A percentile compares a stretch with the other conserved stretches of the same genome.
These are phyloP conservation scores for Jaculus jaculus DNA, from an alignment of 2,113 vertebrate species.

Conservation along the genomic window DNA sequence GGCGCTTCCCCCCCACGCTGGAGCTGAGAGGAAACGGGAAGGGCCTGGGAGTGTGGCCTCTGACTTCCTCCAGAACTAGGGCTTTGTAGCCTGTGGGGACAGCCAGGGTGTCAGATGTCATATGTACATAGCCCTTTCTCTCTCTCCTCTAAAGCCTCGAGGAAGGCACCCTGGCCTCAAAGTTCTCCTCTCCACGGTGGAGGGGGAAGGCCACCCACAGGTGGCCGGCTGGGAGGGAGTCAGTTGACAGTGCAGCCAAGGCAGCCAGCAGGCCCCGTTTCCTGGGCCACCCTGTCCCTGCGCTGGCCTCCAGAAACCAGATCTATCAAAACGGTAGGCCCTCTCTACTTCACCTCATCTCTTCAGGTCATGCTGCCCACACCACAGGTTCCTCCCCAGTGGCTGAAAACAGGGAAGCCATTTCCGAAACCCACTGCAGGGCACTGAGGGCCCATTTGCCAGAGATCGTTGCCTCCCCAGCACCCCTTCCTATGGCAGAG, in stretches of 20 bases:
- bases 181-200: constrained; percentile 51
- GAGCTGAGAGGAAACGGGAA: not conserved
- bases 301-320: not conserved
- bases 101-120: not conserved
- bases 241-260: constrained; percentile 70
- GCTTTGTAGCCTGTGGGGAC: not conserved
- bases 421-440: not conserved
- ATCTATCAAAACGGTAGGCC: constrained; percentile 9
- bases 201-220: constrained; percentile 70
- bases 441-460: rapidly evolving
- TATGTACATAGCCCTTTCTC: rapidly evolving
- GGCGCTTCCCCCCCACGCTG: not conserved
- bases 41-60: not conserved
- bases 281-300: constrained; percentile 27
- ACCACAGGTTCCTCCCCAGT: not conserved
- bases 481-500: too few relatives aligned
- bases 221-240: constrained; percentile 71
- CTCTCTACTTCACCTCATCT: not conserved
- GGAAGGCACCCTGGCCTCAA: not conserved
- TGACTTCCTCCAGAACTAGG: not conserved
- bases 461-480: not conserved
- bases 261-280: constrained; percentile 61
- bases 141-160: not conserved
- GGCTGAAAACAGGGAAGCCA: not conserved
- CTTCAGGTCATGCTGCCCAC: not conserved